Percentiles rank a stretch among this genome's conserved stretches.
Conservation (phyloP, 2,797 vertebrate species). For the Danio tinwini region DNA sequence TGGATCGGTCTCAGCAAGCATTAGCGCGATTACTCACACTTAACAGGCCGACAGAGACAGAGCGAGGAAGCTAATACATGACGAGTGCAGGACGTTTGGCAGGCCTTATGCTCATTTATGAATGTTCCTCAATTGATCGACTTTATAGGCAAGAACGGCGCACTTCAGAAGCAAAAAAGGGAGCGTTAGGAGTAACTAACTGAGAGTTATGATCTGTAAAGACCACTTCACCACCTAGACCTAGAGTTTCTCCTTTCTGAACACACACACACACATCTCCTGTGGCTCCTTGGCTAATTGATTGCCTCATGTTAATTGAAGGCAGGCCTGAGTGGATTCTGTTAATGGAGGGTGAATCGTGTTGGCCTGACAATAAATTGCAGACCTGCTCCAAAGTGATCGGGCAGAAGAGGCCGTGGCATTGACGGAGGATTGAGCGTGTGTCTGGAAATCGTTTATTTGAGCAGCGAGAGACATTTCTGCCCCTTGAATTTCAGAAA, state of each 20-base stretch:
- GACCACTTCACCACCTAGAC: slow-evolving; percentile 51
- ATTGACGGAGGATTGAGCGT: slow-evolving; percentile 54
- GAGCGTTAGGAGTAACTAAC: slow-evolving; percentile 33
- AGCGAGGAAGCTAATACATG: slow-evolving; percentile 19
- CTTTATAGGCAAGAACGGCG: not conserved
- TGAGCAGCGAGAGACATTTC: not conserved
- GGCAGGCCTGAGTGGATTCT: slow-evolving; percentile 75
- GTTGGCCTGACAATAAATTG: slow-evolving; percentile 71
- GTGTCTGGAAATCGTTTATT: slow-evolving; percentile 15
- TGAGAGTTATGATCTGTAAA: slow-evolving; percentile 53
- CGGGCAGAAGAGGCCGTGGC: slow-evolving; percentile 62
- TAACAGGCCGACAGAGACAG: slow-evolving; percentile 32
- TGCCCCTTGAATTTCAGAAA: slow-evolving; percentile 19
- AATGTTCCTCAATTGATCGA: slow-evolving; percentile 29
- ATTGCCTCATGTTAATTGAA: slow-evolving; percentile 76
- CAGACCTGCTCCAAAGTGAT: slow-evolving; percentile 68
- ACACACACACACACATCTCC: slow-evolving; percentile 50
- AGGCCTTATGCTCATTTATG: slow-evolving; percentile 10
- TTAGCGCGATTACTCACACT: slow-evolving; percentile 52
- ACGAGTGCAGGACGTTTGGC: slow-evolving; percentile 8
- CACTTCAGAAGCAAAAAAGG: slow-evolving; percentile 7
- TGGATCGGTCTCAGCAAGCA: slow-evolving; percentile 53
- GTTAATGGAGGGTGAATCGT: slow-evolving; percentile 76
- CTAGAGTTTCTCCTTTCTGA: slow-evolving; percentile 50
- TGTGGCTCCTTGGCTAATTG: slow-evolving; percentile 72